phyloP scores from a whole-genome alignment of 2,888 invertebrate species.

The Isoperla grammatica region DNA sequence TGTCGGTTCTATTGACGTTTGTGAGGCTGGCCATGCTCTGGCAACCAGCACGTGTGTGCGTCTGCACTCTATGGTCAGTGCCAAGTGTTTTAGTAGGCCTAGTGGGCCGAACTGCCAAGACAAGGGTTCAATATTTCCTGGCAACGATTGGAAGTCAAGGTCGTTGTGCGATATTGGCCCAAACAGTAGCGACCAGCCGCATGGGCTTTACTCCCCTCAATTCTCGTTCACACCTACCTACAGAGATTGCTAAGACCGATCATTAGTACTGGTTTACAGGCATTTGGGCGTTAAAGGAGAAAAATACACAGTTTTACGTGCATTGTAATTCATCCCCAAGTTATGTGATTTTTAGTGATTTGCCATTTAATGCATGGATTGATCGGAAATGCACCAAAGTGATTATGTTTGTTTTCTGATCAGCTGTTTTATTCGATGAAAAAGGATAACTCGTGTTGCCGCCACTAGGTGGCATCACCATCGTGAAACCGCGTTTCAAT shows the following conservation, averaged over 20 bases:
- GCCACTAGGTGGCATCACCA: slow-evolving; percentile 20
- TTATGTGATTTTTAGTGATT: not conserved
- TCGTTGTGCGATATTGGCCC: too few species aligned
- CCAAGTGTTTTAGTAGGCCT: not conserved
- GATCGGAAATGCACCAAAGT: not conserved
- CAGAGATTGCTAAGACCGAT: too few species aligned
- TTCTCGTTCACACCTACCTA: too few species aligned
- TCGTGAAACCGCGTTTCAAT: not conserved
- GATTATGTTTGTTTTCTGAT: not conserved
- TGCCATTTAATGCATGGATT: not conserved
- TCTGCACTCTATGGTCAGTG: too few species aligned
- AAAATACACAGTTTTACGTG: not conserved
- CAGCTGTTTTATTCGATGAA: not conserved
- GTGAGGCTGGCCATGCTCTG: not conserved
- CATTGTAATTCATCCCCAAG: not conserved
- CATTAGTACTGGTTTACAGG: too few species aligned
- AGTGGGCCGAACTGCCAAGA: too few species aligned
- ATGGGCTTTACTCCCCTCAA: too few species aligned
- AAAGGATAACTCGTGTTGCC: not conserved
- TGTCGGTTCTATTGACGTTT: not conserved
- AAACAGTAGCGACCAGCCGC: too few species aligned
- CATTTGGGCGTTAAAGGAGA: not conserved
- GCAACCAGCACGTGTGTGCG: too few species aligned
- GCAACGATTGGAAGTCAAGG: too few species aligned
- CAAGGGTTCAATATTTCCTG: too few species aligned